Evolutionary conservation across 1,140 invertebrate genomes (phyloP).

Genomic region (Drosophila sechellia): DNA sequence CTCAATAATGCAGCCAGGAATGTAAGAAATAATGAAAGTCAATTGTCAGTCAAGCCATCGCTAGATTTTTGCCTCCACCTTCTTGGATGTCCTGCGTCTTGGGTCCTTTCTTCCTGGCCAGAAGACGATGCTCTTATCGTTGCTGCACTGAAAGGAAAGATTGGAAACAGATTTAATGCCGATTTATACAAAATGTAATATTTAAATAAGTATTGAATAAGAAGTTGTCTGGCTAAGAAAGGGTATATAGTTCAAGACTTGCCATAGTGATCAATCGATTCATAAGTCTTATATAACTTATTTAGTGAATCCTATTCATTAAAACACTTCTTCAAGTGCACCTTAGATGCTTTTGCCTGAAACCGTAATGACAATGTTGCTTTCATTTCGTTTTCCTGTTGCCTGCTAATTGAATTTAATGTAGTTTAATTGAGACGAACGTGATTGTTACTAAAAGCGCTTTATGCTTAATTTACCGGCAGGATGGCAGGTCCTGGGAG

Average conservation of each 20-base stretch:
- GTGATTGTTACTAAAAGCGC: constrained; percentile 82
- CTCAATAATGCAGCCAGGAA: constrained; percentile 80
- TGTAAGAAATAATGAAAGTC: constrained; percentile 82
- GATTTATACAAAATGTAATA: neutral
- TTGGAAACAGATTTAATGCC: too few relatives aligned
- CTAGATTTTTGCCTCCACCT: constrained; percentile 40
- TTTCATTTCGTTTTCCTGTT: constrained; percentile 62
- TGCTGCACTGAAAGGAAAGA: constrained; percentile 5
- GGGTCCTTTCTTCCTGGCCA: constrained; percentile 35
- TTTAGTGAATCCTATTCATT: too few relatives aligned
- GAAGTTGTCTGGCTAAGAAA: too few relatives aligned
- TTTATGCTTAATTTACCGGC: constrained; percentile 82
- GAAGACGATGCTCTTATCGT: constrained; percentile 27
- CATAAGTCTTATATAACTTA: too few relatives aligned
- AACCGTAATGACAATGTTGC: constrained; percentile 78
- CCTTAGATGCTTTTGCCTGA: constrained; percentile 29
- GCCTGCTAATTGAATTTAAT: constrained; percentile 82
- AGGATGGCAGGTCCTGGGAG: constrained; percentile 29
- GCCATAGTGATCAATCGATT: too few relatives aligned
- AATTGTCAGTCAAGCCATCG: constrained; percentile 67
- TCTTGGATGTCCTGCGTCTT: constrained; percentile 34
- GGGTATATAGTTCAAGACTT: too few relatives aligned
- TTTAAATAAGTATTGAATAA: too few relatives aligned
- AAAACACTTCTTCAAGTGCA: constrained; percentile 1
- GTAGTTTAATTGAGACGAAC: constrained; percentile 84